Conservation (phyloP, 1,140 invertebrate species). For the Drosophila biarmipes region DNA sequence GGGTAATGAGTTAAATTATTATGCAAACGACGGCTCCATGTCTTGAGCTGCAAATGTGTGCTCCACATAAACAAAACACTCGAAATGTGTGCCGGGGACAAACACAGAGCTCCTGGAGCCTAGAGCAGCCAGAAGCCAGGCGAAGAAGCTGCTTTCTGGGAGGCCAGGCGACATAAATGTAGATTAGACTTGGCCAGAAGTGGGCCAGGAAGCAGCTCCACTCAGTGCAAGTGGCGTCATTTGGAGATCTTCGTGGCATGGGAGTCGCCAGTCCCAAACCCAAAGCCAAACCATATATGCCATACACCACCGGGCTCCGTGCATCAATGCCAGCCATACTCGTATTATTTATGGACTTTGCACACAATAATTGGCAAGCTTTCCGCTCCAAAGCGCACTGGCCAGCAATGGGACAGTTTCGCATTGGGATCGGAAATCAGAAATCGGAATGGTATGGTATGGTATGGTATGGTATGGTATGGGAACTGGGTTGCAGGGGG, state of each 20-base stretch:
- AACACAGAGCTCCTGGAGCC: conserved; percentile 35
- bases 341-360: conserved; percentile 68
- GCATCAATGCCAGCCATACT: conserved; percentile 50
- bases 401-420: conserved; percentile 17
- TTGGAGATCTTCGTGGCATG: conserved; percentile 5
- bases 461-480: conserved; percentile 7
- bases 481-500: conserved; percentile 3
- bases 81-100: conserved; percentile 76
- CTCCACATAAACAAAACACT: conserved; percentile 65
- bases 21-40: conserved; percentile 71
- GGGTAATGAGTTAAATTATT: conserved; percentile 79
- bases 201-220: conserved; percentile 3
- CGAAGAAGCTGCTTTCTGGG: conserved; percentile 9
- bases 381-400: conserved; percentile 43
- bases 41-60: conserved; percentile 57
- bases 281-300: neutral
- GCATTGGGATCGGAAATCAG: conserved; percentile 36
- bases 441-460: conserved; percentile 17
- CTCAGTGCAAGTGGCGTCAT: conserved; percentile 37
- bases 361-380: conserved; percentile 74
- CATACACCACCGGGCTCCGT: neutral
- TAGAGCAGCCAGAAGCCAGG: conserved; percentile 22
- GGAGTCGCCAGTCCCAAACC: neutral
- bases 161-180: conserved; percentile 27
- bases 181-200: conserved; percentile 14